Conservation (phyloP, 2,888 invertebrate genomes). For the Acleris holmiana region DNA sequence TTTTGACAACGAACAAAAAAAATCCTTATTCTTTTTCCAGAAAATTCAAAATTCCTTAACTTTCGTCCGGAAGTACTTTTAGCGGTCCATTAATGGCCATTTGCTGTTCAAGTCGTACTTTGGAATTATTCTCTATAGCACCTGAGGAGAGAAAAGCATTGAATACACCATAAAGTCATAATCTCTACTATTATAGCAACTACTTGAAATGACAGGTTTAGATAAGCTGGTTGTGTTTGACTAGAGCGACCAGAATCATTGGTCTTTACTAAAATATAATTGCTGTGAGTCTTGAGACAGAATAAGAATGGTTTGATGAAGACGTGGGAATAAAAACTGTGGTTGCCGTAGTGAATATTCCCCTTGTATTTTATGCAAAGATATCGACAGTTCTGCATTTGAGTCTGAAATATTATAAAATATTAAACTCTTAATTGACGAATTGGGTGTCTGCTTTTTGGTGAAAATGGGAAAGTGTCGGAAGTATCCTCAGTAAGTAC, state of each 20-base stretch:
- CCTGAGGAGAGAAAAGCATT: no score
- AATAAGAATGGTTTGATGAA: no score
- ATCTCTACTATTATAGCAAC: no score
- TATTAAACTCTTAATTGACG: not conserved
- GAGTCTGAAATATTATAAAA: not conserved
- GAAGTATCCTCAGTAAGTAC: not conserved
- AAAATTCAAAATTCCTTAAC: constrained; percentile 26
- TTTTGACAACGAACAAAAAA: not conserved
- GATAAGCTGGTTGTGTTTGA: no score
- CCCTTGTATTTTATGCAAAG: not conserved
- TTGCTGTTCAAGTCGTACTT: constrained; percentile 38
- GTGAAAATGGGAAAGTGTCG: not conserved
- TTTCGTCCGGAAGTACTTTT: constrained; percentile 36
- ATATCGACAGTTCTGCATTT: not conserved
- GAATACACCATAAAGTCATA: no score
- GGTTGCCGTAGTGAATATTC: no score
- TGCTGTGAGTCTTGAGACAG: no score
- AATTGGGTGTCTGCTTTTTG: not conserved
- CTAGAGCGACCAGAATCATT: no score
- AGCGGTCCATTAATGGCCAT: constrained; percentile 41
- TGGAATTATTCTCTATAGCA: no score
- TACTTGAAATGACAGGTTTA: no score
- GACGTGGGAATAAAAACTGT: no score
- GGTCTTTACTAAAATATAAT: no score
- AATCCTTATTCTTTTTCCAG: not conserved